Conservation (phyloP, 2,797 vertebrate genomes). For the Moxostoma hubbsi region DNA sequence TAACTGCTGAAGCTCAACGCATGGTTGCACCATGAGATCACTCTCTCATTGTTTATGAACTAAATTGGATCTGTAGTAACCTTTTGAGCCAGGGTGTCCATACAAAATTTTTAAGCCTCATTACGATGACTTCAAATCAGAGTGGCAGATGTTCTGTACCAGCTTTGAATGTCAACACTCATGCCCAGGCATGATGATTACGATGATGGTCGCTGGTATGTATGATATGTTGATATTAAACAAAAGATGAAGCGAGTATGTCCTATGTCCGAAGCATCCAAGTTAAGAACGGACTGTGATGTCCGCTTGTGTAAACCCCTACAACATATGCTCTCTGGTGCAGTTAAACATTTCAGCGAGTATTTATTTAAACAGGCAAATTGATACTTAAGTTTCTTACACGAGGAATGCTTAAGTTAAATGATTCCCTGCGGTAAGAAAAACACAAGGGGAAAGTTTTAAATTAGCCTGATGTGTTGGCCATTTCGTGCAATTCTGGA, state of each 20-base stretch:
- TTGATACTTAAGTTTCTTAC: constrained; percentile 72
- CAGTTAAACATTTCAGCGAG: constrained; percentile 71
- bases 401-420: constrained; percentile 73
- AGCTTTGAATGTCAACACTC: constrained; percentile 43
- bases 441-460: constrained; percentile 62
- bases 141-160: constrained; percentile 13
- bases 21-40: constrained; percentile 55
- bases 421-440: constrained; percentile 71
- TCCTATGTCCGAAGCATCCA: constrained; percentile 29
- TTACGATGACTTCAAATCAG: constrained; percentile 24
- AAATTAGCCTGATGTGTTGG: constrained; percentile 56
- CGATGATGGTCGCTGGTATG: constrained; percentile 16
- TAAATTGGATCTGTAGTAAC: constrained; percentile 59
- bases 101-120: constrained; percentile 16
- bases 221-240: constrained; percentile 37
- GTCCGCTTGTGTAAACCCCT: constrained; percentile 67
- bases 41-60: constrained; percentile 50
- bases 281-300: constrained; percentile 40
- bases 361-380: constrained; percentile 80
- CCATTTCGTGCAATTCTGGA: constrained; percentile 55
- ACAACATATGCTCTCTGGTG: constrained; percentile 64
- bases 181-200: constrained; percentile 19
- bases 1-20: constrained; percentile 56
- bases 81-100: constrained; percentile 54
- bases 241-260: constrained; percentile 12